Evolutionary conservation across 2,888 invertebrate genomes (phyloP), one percentile per base, ranked within the genome.

Genomic region (Helleia helle): DNA sequence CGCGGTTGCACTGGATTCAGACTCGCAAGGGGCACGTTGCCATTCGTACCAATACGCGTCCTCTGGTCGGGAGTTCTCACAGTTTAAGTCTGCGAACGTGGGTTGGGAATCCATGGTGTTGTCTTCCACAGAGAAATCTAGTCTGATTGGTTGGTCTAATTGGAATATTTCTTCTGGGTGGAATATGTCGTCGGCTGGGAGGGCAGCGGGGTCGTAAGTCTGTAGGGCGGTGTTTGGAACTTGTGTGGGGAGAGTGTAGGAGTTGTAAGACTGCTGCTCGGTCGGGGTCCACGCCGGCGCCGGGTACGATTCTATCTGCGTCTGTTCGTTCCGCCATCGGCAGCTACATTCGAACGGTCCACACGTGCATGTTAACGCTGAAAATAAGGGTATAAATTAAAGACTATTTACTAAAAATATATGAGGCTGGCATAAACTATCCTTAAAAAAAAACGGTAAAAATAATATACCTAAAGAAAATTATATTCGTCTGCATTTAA

Each of bases 161-260:
- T 92, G 91, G 69, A 92, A 92, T 48, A 92, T 92, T 66, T 92
- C 92, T 59, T 92, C 92, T 0, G 92, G 91, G 59, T 91, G 91
- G 62, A 92, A 92, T 15, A 91, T 80, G 56, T 92, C 91, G 28
- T 88, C 87, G 0, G 88, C 81, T 31, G 89, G 87, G 14, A 90
- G 76, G 0, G 86, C 72, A 0, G 86, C 72, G 40, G 90, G 88
- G 54, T 91, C 90, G 72, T 88, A 89, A 13, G 84, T 72, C 26
- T 80, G 79, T 41, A 46, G 71, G 44, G 55, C 75, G 41, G 62
- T 76, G 17, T 74, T 77, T 5, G 83, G 59, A 6, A 73, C 68
- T 2, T 67, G 58, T 1, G 62, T 63, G 1, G 55, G 55, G 11
- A 65, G 59, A 0, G 70, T 65, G 70, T 80, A 71, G 47, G 68